Evolutionary conservation across 2,888 invertebrate genomes (phyloP), one percentile per base, ranked within the genome.

Genomic region (Gryllus longicercus): DNA sequence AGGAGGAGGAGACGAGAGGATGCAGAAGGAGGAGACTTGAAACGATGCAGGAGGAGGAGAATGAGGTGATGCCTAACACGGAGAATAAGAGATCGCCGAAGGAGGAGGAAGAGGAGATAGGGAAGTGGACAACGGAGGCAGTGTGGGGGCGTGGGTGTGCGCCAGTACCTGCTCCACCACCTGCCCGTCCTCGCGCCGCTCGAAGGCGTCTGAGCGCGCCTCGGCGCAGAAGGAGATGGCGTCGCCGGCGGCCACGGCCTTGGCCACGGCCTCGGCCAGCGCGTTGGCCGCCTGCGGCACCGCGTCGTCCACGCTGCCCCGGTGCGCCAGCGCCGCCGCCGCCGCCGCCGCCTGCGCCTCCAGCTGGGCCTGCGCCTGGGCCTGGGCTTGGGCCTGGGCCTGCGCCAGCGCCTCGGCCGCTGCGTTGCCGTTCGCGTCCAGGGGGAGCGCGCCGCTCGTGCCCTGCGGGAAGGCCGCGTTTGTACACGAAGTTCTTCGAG

Each of bases 161-260:
- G 74, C 50, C 2, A 79, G 74, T n/a, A 82, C 82, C 80, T 82
- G 80, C 25, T 82, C 78, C 11, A 80, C 78, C 38, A 79, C 75
- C 18, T 81, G 80, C n/a, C 81, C 81, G 51, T 82, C 80, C 50
- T 81, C 75, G 21, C 63, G 78, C 21, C 74, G 76, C 76, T 79
- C 77, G 23, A 63, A 78, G 75, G 74, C 76, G 63, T 81, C 81
- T 51, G 81, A 77, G 12, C 74, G 77, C 11, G 18, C 50, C 50
- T 81, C 80, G 12, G 79, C 21, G 51, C 77, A 79, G 63, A 74
- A 80, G 50, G 63, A 75, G 23, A 78, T 63, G 63, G 63, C 63
- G 63, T 63, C 63, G 63, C 16, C 63, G 16, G 63, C 63, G 4
- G 63, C 63, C 63, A 63, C 14, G 63, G 63, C 63, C n/a, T n/a